Base-by-base conservation (phyloP, 2,888 invertebrate genomes). In the Drosophila eohydei region DNA sequence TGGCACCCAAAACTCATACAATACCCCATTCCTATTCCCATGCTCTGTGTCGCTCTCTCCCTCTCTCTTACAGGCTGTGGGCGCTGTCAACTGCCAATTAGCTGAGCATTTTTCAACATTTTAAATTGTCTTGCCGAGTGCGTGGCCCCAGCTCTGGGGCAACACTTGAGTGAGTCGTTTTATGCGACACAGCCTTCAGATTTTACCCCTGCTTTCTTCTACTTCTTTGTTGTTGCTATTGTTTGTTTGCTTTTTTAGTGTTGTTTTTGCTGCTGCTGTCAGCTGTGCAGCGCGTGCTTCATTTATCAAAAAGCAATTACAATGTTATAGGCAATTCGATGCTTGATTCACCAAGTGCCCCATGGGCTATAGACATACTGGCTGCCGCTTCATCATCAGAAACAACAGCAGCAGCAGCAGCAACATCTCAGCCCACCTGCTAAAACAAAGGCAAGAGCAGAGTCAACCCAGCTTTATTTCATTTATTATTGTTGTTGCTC, bases 291-390 rank as follows among this genome's bases (percentile, higher is more conserved):
- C 87, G 87, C 85, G 83, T 87, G 83, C 87, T 84, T 84, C 83
- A 84, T 84, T 84, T 84, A 84, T 84, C 83, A 84, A 84, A 87
- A 84, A 84, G 83, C 83, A 84, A 84, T 84, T 84, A 84, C 83
- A 87, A 84, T 84, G 85, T 87, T 84, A 80, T 87, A 62, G 77
- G 73, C 80, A 80, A 80, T 82, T 82, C 80, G 81, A 83, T 82
- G 73, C 62, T 48, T 32, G 51, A 28, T 52, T 51, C 41, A 32
- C 28, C 46, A 50, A 40, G 36, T 41, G 72, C 61, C 76, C 76
- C 59, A 56, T 46, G 77, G 78, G 78, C 59, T 41, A 50, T 48
- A 54, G 54, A 59, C 41, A 41, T 21, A 38, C 50, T 21, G 48
- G 34, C 58, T 43, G 28, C 11, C 12, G 21, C 41, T 38, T 36